Evolutionary conservation across 2,113 vertebrate genomes (phyloP), one percentile per base, ranked within the genome.

Genomic region (Ovis canadensis): DNA sequence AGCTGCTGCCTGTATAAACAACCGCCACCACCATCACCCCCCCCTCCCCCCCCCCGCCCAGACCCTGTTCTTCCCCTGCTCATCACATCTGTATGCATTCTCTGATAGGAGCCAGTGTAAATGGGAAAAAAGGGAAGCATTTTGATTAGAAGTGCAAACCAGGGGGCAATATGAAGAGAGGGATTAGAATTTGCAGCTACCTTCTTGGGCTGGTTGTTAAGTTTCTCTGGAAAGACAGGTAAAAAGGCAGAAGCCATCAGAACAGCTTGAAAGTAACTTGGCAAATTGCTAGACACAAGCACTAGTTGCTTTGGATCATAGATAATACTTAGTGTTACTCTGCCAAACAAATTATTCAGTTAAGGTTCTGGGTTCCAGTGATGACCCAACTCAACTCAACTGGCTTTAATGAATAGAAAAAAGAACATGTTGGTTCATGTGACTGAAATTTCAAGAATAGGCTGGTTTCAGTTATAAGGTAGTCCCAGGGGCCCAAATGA

Each of bases 201-300:
- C 57, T 67, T 55, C 19, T 86, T 57, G n/a, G 60, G 3, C 21
- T 94, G 36, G 33, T 43, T 94, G 77, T 45, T 45, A 36, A 29
- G 23, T 90, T 88, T 94, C 59, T 89, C 67, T 88, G 45, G 43
- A 87, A 89, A 96, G 48, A 48, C 12, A 91, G 27, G 6, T 40
- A 43, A 87, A 87, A 84, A 95, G n/a, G 77, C 45, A 91, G 93
- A 96, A 83, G 23, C 21, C 78, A 86, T 91, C 82, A 92, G 84
- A 97, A 57, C 27, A 89, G 71, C 88, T 96, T 50, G 55, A 48
- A 90, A 94, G 52, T 92, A 59, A 81, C 57, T 71, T 84, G 50
- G 80, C 36, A 5, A 90, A 85, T 31, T 50, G 59, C 25, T 74
- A 16, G 54, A 88, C 23, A 71, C 25, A 78, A 64, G 21, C 40